Conservation (phyloP, 2,113 vertebrate genomes). For the Myxocyprinus asiaticus region DNA sequence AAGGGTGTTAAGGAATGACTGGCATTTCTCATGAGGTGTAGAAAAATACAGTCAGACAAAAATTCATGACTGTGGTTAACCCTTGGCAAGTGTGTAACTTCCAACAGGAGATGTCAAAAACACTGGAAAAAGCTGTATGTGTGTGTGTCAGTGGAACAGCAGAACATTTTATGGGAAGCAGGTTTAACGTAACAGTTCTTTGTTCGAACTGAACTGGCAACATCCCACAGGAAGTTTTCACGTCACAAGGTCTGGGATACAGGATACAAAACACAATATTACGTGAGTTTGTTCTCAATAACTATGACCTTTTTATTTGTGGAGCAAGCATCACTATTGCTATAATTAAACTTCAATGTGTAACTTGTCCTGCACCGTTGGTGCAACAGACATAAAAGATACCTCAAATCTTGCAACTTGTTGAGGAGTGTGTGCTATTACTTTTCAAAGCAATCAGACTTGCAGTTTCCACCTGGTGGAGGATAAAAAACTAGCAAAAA, state of each 20-base stretch:
- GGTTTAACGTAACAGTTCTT: constrained; percentile 13
- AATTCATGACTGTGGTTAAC: too few relatives aligned
- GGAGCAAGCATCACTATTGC: neutral
- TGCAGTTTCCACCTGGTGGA: too few relatives aligned
- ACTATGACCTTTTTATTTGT: constrained; percentile 1
- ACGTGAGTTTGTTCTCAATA: neutral
- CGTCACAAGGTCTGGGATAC: constrained; percentile 23
- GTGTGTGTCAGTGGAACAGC: neutral
- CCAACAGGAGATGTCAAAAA: too few relatives aligned
- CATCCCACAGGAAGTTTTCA: constrained; percentile 34
- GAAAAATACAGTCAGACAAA: neutral
- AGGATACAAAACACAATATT: constrained; percentile 37
- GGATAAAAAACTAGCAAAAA: too few relatives aligned
- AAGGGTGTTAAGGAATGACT: neutral
- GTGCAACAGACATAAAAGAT: too few relatives aligned
- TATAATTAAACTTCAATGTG: neutral
- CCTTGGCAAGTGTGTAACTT: too few relatives aligned
- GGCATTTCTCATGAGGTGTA: constrained; percentile 9
- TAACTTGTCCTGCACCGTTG: too few relatives aligned
- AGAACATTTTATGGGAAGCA: constrained; percentile 6
- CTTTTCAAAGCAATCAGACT: too few relatives aligned
- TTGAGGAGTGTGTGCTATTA: too few relatives aligned
- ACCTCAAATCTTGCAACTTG: too few relatives aligned
- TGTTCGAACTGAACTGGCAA: constrained; percentile 17
- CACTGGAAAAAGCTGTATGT: too few relatives aligned